Base-by-base conservation (phyloP, 2,797 vertebrate genomes). In the Podarcis lilfordi region DNA sequence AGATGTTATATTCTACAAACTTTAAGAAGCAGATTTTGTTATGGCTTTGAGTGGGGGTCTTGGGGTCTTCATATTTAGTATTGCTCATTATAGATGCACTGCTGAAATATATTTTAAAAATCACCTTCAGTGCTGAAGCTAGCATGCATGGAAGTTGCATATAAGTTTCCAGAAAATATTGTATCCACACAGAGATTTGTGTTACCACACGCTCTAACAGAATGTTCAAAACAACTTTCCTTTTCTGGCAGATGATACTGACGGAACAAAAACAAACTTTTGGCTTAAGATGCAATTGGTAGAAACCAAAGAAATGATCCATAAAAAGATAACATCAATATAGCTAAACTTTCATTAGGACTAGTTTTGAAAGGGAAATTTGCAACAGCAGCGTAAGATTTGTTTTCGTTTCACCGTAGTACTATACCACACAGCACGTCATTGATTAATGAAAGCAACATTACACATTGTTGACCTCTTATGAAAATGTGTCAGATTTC, bases 391-490 rank as follows among this genome's bases (percentile, higher is more conserved):
- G 21, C 43, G n/a, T 15, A 68, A 40, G 69, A 85, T 92, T 85
- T 71, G 83, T 87, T 83, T 80, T 82, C 29, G 68, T 89, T 88
- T 87, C 86, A 35, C 84, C 91, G 87, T 81, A 86, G 80, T 84
- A 91, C 89, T 93, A 23, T 80, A 88, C 90, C 92, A 91, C 80
- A 92, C 78, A 85, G 86, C 84, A 88, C 66, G 88, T 93, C 91
- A 93, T 71, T 91, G 86, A 94, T 21, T 94, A 94, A 91, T 93
- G 89, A 89, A 74, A 85, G 83, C 89, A 93, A 95, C 89, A 91
- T 90, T 94, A 92, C 86, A 77, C 84, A 74, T 45, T 88, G 89
- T 90, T 93, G 94, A 95, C 76, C n/a, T 74, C 75, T 55, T 82
- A 91, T 85, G 80, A 84, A 29, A 50, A 92, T 72, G 88, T 87